Base-by-base conservation (phyloP, 1,140 invertebrate species). In the Orius insidiosus region DNA sequence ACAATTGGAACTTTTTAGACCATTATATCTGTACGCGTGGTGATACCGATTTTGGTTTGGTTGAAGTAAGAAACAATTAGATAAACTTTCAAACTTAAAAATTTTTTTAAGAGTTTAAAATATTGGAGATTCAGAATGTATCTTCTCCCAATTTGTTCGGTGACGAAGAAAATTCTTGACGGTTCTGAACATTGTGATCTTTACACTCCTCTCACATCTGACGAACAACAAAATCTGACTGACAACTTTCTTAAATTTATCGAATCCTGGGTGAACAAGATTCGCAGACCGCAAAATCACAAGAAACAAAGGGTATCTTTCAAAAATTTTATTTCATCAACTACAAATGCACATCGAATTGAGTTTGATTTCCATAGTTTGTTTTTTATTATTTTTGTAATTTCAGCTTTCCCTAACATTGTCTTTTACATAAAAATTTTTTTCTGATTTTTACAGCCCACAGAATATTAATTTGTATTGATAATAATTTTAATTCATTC, bases 1-100 rank as follows among this genome's bases (percentile, higher is more conserved):
- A 89, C 58, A 95, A 94, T 63, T 98, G 93, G 93, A 97, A 96
- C 67, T 92, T 92, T 63, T 71, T 96, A 63, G 92, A 97, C 65
- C 84, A 95, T 61, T 96, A 96, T 59, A 89, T 96, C 48, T 94
- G 88, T 59, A 88, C 85, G 1, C 67, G 85, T 39, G 89, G 90
- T 5, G 88, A 94, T 60, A 84, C 79, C 0, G 88, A 93, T 59
- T 92, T 86, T 63, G 68, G 76, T 18, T 67, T 94, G 14, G 76
- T 79, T 52, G 86, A 92, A 68, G 84, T 86, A 59, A 59, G 49
- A 54, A n/a, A n/a, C n/a, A n/a, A n/a, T n/a, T n/a, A n/a, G n/a
- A n/a, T n/a, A n/a, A n/a, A n/a, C n/a, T n/a, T n/a, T n/a, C n/a
- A n/a, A n/a, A n/a, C n/a, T n/a, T n/a, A n/a, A 18, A 11, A 33